These are phyloP conservation scores for Amiota mariae DNA, from an alignment of 2,888 invertebrate genomes.

Conservation along the genomic window DNA sequence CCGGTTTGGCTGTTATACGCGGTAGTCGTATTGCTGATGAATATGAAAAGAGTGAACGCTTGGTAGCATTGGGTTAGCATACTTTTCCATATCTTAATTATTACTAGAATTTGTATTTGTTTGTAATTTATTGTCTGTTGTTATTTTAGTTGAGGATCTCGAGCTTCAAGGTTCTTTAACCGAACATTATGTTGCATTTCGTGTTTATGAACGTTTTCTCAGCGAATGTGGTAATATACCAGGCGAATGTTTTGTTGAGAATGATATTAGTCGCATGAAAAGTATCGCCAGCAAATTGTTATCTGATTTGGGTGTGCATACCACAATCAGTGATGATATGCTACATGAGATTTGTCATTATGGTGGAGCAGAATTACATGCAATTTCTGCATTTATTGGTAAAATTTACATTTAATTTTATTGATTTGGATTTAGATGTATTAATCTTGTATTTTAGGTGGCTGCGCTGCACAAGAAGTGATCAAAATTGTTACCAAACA, in stretches of 20 bases:
- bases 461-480: slow-evolving; percentile 95
- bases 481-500: slow-evolving; percentile 96
- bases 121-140: too few species aligned
- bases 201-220: slow-evolving; percentile 93
- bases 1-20: slow-evolving; percentile 84
- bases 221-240: slow-evolving; percentile 92
- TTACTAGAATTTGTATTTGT: not conserved
- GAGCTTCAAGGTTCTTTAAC: slow-evolving; percentile 91
- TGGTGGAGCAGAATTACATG: slow-evolving; percentile 95
- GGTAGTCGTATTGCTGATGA: slow-evolving; percentile 88
- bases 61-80: slow-evolving; percentile 76
- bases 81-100: slow-evolving; percentile 12
- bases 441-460: slow-evolving; percentile 76
- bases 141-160: slow-evolving; percentile 77
- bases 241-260: slow-evolving; percentile 91
- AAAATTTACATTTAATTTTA: slow-evolving; percentile 38
- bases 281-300: slow-evolving; percentile 82
- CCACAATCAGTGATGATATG: slow-evolving; percentile 90
- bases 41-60: slow-evolving; percentile 80
- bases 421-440: slow-evolving; percentile 2
- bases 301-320: slow-evolving; percentile 87
- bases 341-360: slow-evolving; percentile 96
- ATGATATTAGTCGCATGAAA: slow-evolving; percentile 91
- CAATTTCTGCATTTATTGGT: slow-evolving; percentile 92
- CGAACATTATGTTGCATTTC: slow-evolving; percentile 90